phyloP scores from a whole-genome alignment of 2,888 invertebrate species.

The Clunio marinus region DNA sequence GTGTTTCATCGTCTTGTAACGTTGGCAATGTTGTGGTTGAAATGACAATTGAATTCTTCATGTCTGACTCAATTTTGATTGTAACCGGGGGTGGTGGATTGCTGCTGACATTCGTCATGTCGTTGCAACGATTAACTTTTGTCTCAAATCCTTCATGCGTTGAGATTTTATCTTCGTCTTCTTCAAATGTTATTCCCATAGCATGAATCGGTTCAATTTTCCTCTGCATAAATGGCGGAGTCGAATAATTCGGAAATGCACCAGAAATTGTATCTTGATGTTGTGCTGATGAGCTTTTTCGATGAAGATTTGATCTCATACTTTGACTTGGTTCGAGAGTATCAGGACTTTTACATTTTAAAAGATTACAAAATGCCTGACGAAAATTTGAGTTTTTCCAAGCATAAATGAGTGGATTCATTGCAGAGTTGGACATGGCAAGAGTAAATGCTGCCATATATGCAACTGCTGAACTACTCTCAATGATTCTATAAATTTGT shows the following conservation, averaged over 20 bases:
- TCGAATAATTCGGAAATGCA: slow-evolving; percentile 36
- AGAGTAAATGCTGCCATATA: slow-evolving; percentile 66
- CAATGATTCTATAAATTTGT: slow-evolving; percentile 56
- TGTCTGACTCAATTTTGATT: slow-evolving; percentile 31
- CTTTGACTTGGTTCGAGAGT: slow-evolving; percentile 49
- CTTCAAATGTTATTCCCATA: slow-evolving; percentile 37
- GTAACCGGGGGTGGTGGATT: background rate
- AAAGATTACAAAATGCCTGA: slow-evolving; percentile 63
- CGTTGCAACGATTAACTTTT: background rate
- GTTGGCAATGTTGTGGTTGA: slow-evolving; percentile 26
- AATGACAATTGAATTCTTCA: slow-evolving; percentile 31
- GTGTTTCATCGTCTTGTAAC: background rate
- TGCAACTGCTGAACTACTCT: slow-evolving; percentile 55
- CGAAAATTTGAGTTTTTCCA: slow-evolving; percentile 80
- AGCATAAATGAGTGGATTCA: slow-evolving; percentile 78
- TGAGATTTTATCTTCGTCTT: slow-evolving; percentile 36
- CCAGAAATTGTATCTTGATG: slow-evolving; percentile 40
- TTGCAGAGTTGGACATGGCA: slow-evolving; percentile 74
- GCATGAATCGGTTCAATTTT: slow-evolving; percentile 34
- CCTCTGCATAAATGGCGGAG: slow-evolving; percentile 29
- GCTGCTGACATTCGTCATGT: background rate
- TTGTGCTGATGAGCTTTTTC: slow-evolving; percentile 41
- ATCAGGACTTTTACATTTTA: slow-evolving; percentile 64
- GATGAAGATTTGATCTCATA: slow-evolving; percentile 41
- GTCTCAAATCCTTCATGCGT: slow-evolving; percentile 6